phyloP scores from a whole-genome alignment of 1,140 invertebrate genomes.

The Drosophila subpulchrella region DNA sequence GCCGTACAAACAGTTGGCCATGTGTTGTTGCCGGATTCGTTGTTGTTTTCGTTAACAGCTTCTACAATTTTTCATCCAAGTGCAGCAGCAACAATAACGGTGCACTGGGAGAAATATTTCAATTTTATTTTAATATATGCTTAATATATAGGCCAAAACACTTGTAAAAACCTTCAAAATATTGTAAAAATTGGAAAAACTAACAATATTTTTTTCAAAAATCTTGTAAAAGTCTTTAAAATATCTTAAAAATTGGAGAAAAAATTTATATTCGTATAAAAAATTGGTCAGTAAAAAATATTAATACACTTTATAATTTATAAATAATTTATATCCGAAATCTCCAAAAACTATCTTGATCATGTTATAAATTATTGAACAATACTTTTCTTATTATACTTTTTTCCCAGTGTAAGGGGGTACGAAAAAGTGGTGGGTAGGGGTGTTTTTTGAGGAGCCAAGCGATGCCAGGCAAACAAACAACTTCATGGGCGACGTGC shows the following conservation, averaged over 20 bases:
- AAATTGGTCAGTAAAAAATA: too few relatives aligned
- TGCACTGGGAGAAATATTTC: constrained; percentile 7
- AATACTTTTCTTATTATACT: too few relatives aligned
- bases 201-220: too few relatives aligned
- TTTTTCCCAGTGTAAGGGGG: background rate
- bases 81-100: constrained; percentile 51
- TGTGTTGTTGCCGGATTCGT: constrained; percentile 20
- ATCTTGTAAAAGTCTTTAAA: background rate
- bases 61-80: constrained; percentile 76
- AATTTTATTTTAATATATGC: background rate
- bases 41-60: constrained; percentile 69
- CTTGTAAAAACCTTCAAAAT: background rate
- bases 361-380: too few relatives aligned
- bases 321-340: background rate
- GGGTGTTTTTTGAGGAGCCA: constrained; percentile 30
- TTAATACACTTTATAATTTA: background rate
- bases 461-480: constrained; percentile 79
- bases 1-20: constrained; percentile 66
- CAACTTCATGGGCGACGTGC: constrained; percentile 83
- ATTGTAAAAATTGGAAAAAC: background rate
- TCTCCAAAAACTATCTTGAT: too few relatives aligned
- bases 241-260: background rate
- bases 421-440: background rate
- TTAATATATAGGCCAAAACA: too few relatives aligned
- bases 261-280: too few relatives aligned